Evolutionary conservation across 2,113 vertebrate species (phyloP).

Genomic region (human (Homo sapiens)): DNA sequence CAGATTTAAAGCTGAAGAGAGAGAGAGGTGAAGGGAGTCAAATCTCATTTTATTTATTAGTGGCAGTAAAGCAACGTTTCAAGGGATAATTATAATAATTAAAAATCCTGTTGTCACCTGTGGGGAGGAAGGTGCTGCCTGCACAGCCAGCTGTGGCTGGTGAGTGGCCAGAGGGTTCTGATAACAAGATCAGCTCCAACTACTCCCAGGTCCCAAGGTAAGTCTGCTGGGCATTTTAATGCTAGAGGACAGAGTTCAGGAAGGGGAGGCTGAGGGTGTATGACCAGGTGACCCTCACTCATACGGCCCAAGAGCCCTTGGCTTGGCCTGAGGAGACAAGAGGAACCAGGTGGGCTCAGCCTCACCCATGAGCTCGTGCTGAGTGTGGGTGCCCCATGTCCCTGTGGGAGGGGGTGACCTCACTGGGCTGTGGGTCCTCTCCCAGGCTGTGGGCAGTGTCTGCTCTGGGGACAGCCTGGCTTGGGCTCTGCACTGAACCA

Average conservation of each 20-base stretch:
- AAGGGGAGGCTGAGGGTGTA: background rate
- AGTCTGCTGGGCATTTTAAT: conserved; percentile 21
- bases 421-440: background rate
- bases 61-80: conserved; percentile 79
- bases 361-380: background rate
- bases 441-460: background rate
- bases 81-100: conserved; percentile 82
- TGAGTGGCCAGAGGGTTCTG: background rate
- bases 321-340: background rate
- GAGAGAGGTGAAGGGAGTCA: conserved; percentile 72
- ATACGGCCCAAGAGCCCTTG: background rate
- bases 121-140: conserved; percentile 59
- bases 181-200: conserved; percentile 60
- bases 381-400: background rate
- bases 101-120: conserved; percentile 77
- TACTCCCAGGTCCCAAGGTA: conserved; percentile 29
- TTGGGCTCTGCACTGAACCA: background rate
- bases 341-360: background rate
- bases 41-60: conserved; percentile 76
- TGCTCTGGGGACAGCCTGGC: background rate
- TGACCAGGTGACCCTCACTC: conserved; percentile 7
- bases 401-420: background rate
- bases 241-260: background rate
- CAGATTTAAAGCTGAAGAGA: conserved; percentile 69
- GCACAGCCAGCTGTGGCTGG: background rate